phyloP scores from a whole-genome alignment of 2,888 invertebrate genomes.

The Drosophila heteroneura region DNA sequence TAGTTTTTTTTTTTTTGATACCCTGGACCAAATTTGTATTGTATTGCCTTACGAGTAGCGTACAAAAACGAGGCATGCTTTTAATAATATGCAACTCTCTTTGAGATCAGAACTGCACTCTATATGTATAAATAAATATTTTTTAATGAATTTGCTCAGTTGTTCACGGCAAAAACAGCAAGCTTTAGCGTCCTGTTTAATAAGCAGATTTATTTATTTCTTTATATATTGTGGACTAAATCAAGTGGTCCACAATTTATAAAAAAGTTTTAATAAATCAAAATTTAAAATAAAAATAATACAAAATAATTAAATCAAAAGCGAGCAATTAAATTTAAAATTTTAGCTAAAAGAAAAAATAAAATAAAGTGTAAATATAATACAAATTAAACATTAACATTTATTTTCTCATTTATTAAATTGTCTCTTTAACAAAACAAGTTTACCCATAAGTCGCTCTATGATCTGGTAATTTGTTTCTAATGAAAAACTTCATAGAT shows the following conservation, averaged over 20 bases:
- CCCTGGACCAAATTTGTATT: conserved; percentile 19
- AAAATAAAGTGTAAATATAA: not conserved
- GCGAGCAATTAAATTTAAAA: not conserved
- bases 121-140: not conserved
- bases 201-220: not conserved
- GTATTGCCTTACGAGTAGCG: not conserved
- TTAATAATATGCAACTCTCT: not conserved
- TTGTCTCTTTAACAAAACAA: not conserved
- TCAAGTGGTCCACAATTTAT: not conserved
- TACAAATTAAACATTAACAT: not conserved
- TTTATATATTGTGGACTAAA: not conserved
- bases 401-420: not conserved
- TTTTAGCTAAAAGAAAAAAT: not conserved
- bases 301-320: not conserved
- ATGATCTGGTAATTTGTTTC: not conserved
- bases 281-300: not conserved
- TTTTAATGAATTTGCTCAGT: not conserved
- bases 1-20: conserved; percentile 29
- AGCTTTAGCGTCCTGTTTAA: not conserved
- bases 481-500: not conserved
- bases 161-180: no score
- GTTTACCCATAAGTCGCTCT: not conserved
- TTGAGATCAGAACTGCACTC: not conserved
- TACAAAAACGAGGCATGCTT: not conserved
- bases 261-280: not conserved